These are phyloP conservation scores for Chrysodeixis includens DNA, from an alignment of 2,888 invertebrate genomes.

Conservation along the genomic window DNA sequence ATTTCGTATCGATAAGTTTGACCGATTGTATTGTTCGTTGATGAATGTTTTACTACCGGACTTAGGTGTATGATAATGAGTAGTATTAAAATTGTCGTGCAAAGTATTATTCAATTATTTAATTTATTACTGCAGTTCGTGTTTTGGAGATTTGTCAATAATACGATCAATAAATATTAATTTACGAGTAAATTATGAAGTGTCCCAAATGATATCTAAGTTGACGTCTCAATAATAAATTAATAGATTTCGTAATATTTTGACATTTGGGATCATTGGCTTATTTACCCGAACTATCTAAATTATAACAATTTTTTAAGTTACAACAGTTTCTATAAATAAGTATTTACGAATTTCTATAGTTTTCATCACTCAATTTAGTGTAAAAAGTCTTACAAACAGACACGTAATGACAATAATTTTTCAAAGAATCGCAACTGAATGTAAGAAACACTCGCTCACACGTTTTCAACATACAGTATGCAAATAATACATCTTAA, in stretches of 20 bases:
- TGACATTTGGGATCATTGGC: too few relatives aligned
- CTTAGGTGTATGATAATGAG: slow-evolving; percentile 11
- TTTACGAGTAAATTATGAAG: background rate
- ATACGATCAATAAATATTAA: background rate
- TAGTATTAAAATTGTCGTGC: slow-evolving; percentile 20
- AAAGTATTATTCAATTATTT: slow-evolving; percentile 19
- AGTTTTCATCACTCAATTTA: too few relatives aligned
- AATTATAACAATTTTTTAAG: too few relatives aligned
- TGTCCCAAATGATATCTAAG: background rate
- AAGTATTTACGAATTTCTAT: too few relatives aligned
- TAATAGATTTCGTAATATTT: background rate
- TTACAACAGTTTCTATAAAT: too few relatives aligned
- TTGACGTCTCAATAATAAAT: background rate
- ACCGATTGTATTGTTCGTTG: slow-evolving; percentile 50
- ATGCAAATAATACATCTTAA: slow-evolving; percentile 90
- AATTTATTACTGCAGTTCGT: slow-evolving; percentile 37
- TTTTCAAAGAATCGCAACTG: slow-evolving; percentile 60
- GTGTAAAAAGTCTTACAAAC: slow-evolving; percentile 11
- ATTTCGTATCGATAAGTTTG: slow-evolving; percentile 58
- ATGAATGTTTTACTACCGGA: slow-evolving; percentile 29
- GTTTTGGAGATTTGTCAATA: slow-evolving; percentile 19
- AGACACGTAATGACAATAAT: slow-evolving; percentile 54
- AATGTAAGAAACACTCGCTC: slow-evolving; percentile 65
- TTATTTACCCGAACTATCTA: too few relatives aligned
- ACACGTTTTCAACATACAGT: slow-evolving; percentile 78